These are phyloP conservation scores for Thalassarche chlororhynchos DNA, from an alignment of 2,113 vertebrate species.

Conservation along the genomic window DNA sequence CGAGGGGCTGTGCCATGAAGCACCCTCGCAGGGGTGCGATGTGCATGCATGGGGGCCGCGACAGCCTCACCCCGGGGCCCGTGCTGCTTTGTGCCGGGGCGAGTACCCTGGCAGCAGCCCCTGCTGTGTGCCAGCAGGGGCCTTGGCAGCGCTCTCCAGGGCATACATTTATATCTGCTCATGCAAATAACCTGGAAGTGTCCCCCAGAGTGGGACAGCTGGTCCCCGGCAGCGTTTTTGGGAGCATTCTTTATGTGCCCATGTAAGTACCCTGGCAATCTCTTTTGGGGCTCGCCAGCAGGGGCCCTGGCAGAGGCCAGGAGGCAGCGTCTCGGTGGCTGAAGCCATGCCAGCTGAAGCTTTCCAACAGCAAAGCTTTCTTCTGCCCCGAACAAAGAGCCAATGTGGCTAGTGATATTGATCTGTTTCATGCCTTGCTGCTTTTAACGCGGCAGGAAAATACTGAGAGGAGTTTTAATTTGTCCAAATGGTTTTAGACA, in stretches of 20 bases:
- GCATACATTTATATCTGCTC: not conserved
- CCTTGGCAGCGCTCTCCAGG: not conserved
- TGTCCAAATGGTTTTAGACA: conserved; percentile 43
- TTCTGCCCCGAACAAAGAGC: not conserved
- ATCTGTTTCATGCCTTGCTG: not conserved
- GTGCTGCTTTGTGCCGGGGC: not conserved
- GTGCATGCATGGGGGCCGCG: not conserved
- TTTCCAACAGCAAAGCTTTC: conserved; percentile 24
- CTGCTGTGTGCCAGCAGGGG: not conserved
- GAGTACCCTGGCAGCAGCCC: not conserved
- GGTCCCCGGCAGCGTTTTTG: conserved; percentile 6
- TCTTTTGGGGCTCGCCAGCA: conserved; percentile 20
- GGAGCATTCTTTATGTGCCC: conserved; percentile 19
- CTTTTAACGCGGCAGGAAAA: not conserved
- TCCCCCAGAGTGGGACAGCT: not conserved
- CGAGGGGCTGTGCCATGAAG: not conserved
- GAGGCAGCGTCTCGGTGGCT: not conserved
- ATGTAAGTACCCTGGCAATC: not conserved
- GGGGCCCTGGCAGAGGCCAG: not conserved
- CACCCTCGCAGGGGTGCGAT: not conserved
- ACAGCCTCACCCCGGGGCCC: not conserved
- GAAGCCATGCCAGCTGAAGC: not conserved
- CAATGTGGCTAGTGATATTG: not conserved
- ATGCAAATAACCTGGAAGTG: conserved; percentile 22
- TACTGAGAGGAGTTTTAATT: conserved; percentile 1